A percentile compares a stretch with the other conserved stretches of the same genome.
Evolutionary conservation across 2,797 vertebrate genomes (phyloP).

Genomic region (Pachyuromys duprasi): DNA sequence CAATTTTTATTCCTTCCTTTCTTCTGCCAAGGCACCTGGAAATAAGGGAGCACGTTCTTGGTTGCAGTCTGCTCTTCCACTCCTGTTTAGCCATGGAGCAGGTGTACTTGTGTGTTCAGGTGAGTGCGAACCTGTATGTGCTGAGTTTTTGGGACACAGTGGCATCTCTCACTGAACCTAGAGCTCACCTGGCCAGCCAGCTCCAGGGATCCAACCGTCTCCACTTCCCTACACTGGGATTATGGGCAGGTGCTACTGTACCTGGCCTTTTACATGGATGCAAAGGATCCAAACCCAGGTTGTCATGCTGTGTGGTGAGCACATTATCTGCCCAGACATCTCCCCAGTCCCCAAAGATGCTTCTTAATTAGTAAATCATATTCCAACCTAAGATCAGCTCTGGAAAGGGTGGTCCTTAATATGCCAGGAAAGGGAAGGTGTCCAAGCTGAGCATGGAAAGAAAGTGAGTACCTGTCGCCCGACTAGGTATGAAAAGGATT

Average conservation of each 20-base stretch:
- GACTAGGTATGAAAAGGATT: slow-evolving; percentile 93
- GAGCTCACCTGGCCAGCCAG: neutral
- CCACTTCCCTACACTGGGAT: neutral
- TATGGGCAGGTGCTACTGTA: neutral
- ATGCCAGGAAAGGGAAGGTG: neutral
- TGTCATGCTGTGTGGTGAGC: neutral
- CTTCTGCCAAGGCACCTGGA: neutral
- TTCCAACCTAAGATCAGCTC: neutral
- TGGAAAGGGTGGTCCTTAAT: neutral
- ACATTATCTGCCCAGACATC: neutral
- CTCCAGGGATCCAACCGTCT: neutral
- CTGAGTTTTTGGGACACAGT: neutral
- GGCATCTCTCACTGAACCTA: neutral
- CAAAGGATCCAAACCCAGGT: neutral
- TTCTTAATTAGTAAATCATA: slow-evolving; percentile 3
- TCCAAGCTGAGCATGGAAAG: neutral
- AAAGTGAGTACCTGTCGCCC: slow-evolving; percentile 87
- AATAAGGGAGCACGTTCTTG: neutral
- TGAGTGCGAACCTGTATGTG: neutral
- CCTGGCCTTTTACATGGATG: too few relatives aligned
- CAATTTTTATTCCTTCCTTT: neutral
- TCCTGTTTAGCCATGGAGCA: neutral
- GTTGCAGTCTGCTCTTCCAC: neutral
- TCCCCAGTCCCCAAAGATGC: neutral
- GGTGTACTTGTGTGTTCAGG: neutral